Evolutionary conservation across 37 sponge, comb jelly and placozoan species (phyloP).

Genomic region (Agelas oroides): DNA sequence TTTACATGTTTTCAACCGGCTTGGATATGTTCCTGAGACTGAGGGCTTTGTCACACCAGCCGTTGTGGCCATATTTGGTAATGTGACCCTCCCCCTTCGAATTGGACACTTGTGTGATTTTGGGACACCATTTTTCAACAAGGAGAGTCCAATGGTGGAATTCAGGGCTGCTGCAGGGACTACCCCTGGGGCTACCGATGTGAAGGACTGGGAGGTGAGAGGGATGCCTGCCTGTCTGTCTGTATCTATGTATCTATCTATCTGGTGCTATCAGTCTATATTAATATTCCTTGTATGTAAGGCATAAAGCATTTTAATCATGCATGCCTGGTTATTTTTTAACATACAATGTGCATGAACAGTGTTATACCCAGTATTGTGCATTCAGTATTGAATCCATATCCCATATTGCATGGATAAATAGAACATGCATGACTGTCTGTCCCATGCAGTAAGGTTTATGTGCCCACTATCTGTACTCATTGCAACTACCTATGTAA

Average conservation of each 20-base stretch:
- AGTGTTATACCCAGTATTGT: no score
- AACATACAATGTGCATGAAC: no score
- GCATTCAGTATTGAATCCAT: no score
- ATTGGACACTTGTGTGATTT: constrained; percentile 54
- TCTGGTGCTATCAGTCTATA: constrained; percentile 39
- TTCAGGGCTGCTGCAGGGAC: constrained; percentile 84
- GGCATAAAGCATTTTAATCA: no score
- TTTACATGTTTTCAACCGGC: constrained; percentile 59
- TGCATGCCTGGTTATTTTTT: no score
- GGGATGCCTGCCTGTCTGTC: neutral
- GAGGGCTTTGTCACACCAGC: constrained; percentile 27
- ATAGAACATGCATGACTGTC: no score
- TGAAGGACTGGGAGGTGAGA: constrained; percentile 61
- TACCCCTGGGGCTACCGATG: constrained; percentile 61
- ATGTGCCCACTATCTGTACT: no score
- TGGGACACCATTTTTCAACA: constrained; percentile 80
- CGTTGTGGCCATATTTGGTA: constrained; percentile 53
- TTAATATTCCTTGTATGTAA: no score
- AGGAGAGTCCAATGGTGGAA: constrained; percentile 72
- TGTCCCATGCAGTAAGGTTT: no score
- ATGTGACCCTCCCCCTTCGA: constrained; percentile 52
- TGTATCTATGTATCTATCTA: no score
- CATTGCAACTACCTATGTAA: no score
- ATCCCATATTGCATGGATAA: no score
- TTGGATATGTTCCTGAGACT: constrained; percentile 51